Evolutionary conservation across 2,888 invertebrate genomes (phyloP).

Genomic region (Cynaeus angustus): DNA sequence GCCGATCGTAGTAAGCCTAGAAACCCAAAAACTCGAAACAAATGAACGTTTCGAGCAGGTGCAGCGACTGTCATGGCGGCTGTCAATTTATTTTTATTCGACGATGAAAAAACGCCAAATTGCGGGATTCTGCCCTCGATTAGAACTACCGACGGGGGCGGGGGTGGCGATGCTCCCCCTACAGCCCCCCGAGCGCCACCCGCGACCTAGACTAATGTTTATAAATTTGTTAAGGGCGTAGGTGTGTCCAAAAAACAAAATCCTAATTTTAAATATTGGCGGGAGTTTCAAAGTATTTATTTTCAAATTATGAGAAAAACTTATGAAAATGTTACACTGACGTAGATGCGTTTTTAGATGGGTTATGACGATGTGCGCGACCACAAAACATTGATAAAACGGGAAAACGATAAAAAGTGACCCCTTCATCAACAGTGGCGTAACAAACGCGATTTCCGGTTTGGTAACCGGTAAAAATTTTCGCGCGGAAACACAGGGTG

Average conservation of each 20-base stretch:
- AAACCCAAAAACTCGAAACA: conserved; percentile 39
- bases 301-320: conserved; percentile 11
- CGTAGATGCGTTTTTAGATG: conserved; percentile 40
- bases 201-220: conserved; percentile 57
- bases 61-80: conserved; percentile 69
- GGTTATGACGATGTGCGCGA: conserved; percentile 41
- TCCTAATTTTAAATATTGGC: conserved; percentile 62
- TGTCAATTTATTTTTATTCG: conserved; percentile 66
- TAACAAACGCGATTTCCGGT: neutral
- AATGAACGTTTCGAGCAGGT: conserved; percentile 61
- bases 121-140: neutral
- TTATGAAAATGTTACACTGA: conserved; percentile 21
- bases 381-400: conserved; percentile 36
- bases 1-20: conserved; percentile 5
- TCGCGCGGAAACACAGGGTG: neutral
- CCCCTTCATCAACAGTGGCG: neutral
- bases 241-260: conserved; percentile 66
- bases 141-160: neutral
- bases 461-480: too few relatives aligned
- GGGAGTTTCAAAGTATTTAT: conserved; percentile 56
- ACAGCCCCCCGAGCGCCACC: neutral
- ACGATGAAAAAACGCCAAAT: conserved; percentile 23
- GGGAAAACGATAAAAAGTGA: neutral
- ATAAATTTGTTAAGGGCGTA: conserved; percentile 60
- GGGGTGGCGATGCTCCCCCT: neutral